Base-by-base conservation (phyloP, 2,888 invertebrate species). In the Fragum whitleyi region DNA sequence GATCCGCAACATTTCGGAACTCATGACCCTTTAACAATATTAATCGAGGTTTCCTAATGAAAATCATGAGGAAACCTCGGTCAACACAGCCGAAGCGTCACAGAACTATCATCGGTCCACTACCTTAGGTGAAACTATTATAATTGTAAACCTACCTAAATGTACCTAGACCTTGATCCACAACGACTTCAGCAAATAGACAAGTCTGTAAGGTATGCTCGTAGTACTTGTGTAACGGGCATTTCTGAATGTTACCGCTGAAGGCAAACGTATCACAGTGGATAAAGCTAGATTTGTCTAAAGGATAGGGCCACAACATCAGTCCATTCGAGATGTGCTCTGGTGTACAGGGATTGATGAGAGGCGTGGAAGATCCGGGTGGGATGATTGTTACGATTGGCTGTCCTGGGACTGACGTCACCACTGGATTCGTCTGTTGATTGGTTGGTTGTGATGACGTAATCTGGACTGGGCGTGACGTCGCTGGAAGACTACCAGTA, bases 191-290 rank as follows among this genome's bases (percentile, higher is more conserved):
- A 21, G 53, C 72, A 57, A 74, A 88, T 6, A 83, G 81, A 65
- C 89, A 90, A 11, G 86, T 88, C 14, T 83, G 77, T 0, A 81
- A 65, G 0, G 42, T 42, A 67, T 87, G 83, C 28, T 83, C 83
- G 85, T 85, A 90, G 62, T 83, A 79, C 26, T 87, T 80, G 53
- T 85, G 77, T 0, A 57, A 47, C 0, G 68, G 75, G 65, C 89
- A 90, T 36, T 77, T 69, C 70, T 86, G 83, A 21, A 89, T 78
- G 11, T 77, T 75, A 19, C 87, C 88, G 16, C 82, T 69, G 23
- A 71, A 77, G 0, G 88, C 83, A 28, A 86, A 85, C 36, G 83
- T 82, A 55, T 86, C 83, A 68, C 89, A 89, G 47, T 86, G 83
- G 68, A 89, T 89, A 73, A 83, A 89, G 19, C 77, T 83, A 28